Evolutionary conservation across 2,888 invertebrate genomes (phyloP), one percentile per base, ranked within the genome.

Genomic region (Anorthoa munda): DNA sequence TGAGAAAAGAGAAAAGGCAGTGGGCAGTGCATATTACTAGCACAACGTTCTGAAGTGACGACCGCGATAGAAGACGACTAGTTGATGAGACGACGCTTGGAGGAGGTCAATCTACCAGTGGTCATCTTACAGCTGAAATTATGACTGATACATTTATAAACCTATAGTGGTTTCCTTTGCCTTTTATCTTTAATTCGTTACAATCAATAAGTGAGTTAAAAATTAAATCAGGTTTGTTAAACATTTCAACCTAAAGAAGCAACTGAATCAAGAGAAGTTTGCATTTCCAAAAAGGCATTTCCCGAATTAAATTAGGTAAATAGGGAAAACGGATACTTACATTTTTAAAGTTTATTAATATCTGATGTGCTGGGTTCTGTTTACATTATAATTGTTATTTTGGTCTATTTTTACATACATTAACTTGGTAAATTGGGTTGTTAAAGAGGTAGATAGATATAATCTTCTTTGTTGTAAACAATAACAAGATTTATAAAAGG

Each of bases 141-240:
- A 26, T n/a, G 0, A 15, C 55, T 55, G 12, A 26, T 7, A 26
- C 26, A 56, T 7, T 31, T 31, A 31, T 31, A 7, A 0, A 7
- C 7, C 31, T 7, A 26, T 9, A 11, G 9, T 17, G 56, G 17
- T 15, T 23, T 26, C 17, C 17, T 26, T 56, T 26, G 2, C 9
- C 23, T 15, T 56, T 26, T 56, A 26, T 11, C 56, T 31, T 56
- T 18, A 58, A 31, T 75, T 55, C 31, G 64, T 65, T 18, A 51
- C 21, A 68, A 39, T 13, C 13, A 60, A 65, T 76, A 59, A 59
- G 48, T 73, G 48, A 26, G 39, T 59, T 60, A 55, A 11, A 60
- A 61, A 77, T 64, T 46, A 64, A 76, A 75, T 59, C 17, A 15
- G 51, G 45, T 67, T 53, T 63, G 31, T 65, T 75, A 23, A 50